Evolutionary conservation across 2,888 invertebrate genomes (phyloP), one percentile per base, ranked within the genome.

Genomic region (Brachypalpus laphriformis): DNA sequence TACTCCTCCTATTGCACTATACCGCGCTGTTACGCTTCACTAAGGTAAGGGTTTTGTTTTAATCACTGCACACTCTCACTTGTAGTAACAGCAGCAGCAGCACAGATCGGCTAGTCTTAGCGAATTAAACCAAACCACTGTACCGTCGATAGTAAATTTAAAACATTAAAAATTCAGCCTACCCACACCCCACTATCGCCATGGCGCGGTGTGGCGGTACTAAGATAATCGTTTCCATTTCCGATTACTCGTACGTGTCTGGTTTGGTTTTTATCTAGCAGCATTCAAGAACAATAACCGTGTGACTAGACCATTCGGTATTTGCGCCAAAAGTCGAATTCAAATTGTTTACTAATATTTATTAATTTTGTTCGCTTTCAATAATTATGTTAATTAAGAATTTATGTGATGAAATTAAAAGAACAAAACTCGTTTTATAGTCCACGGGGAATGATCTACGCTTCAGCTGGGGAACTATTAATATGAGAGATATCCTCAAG

Each of bases 161-260:
- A 40, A 3, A 22, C 14, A 28, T 16, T 22, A 54, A 61, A 61
- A 59, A 57, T n/a, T 49, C 40, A 65, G 66, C 16, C 22, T 57
- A 71, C 25, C 18, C 49, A 16, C 57, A 68, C 66, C 72, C 74
- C 56, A 31, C 61, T 49, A 61, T 25, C 47, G 56, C 63, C 77
- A 56, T 78, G 61, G 61, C 78, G 74, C 37, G 37, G 61, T 74
- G 74, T 28, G 37, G 31, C 37, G 20, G 20, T 45, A 59, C 51
- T 20, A 49, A 72, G 77, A 74, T 68, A 74, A 61, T 72, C 31
- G 49, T 61, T 61, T 77, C 56, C 14, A 77, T 63, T 72, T 77
- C 77, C 72, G 72, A 77, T 56, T 56, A 9, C 9, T 34, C 7
- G 34, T 34, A 63, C 54, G 66, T 77, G 31, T 47, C 20, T 31